Base-by-base conservation (phyloP, 37 sponge, comb jelly and placozoan genomes). In the Mnemiopsis leidyi region DNA sequence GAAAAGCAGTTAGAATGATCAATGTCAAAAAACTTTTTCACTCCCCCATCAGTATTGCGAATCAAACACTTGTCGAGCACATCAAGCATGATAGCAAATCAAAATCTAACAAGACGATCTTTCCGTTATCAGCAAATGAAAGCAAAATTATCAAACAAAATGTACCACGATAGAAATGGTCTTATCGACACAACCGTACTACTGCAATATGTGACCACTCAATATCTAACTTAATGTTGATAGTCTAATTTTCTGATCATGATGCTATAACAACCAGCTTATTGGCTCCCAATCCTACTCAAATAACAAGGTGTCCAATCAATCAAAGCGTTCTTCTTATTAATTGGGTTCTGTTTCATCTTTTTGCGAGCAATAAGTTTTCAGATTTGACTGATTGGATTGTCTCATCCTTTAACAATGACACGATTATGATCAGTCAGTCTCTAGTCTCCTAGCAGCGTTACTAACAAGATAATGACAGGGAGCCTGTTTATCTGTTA, bases 51-150 rank as follows among this genome's bases (percentile, higher is more conserved):
- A 38, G 29, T 36, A 39, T 40, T 33, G 3, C 61, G 13, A 21
- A 85, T 38, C 90, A 85, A 39, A 40, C 90, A 85, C 90, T 85
- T 85, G 32, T 85, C 90, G 29, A 85, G 39, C 39, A 85, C 90
- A 85, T 85, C 90, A 28, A 85, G 26, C 90, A 85, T 77, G 3
- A 32, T 77, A 32, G 13, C 13, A 13, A 13, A 18, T 5, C 5
- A 5, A 48, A 48, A 48, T 48, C 9, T 48, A 48, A 48, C 5
- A 18, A 5, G 13, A 48, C 61, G 61, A 48, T 48, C 9, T 48
- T 48, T 18, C 13, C 61, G 13, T 13, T 48, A 48, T 48, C 61
- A 48, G 61, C 61, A 48, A 48, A 48, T 48, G 61, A 18, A 48
- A 13, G 61, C 61, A 48, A 48, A 48, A 13, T 48, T 48, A 48